Percentiles rank a stretch among this genome's conserved stretches.
These are phyloP conservation scores for Amphimallon solstitiale DNA, from an alignment of 2,888 invertebrate genomes.

Conservation along the genomic window DNA sequence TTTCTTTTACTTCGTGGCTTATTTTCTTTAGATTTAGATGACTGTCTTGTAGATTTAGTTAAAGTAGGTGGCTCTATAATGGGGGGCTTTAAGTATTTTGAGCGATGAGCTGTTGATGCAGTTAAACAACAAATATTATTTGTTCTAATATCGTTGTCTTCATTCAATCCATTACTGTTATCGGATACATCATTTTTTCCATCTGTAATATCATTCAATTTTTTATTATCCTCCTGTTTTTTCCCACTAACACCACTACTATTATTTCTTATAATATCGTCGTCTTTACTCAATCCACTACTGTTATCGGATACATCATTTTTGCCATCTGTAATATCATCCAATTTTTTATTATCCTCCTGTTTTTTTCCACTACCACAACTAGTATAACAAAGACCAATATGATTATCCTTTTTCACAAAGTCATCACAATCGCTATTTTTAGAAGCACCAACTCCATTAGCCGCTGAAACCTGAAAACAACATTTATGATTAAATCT, in stretches of 20 bases:
- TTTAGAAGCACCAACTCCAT: not conserved
- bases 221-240: too few relatives aligned
- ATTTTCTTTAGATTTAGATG: not conserved
- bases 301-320: not conserved
- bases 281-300: not conserved
- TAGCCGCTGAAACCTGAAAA: not conserved
- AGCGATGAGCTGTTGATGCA: not conserved
- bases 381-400: not conserved
- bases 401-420: too few relatives aligned
- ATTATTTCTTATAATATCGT: not conserved
- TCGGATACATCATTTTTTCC: not conserved
- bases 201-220: not conserved
- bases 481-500: too few relatives aligned
- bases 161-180: not conserved
- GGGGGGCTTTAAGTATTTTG: slow-evolving; percentile 45
- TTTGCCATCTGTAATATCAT: not conserved
- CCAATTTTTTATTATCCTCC: too few relatives aligned
- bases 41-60: slow-evolving; percentile 22
- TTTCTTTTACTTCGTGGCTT: slow-evolving; percentile 5
- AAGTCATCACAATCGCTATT: too few relatives aligned
- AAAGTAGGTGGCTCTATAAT: slow-evolving; percentile 50
- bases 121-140: not conserved
- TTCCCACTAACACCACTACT: not conserved
- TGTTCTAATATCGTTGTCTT: not conserved
- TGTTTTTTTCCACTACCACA: not conserved